Evolutionary conservation across 1,140 invertebrate species (phyloP).

Genomic region (Drosophila micromelanica): DNA sequence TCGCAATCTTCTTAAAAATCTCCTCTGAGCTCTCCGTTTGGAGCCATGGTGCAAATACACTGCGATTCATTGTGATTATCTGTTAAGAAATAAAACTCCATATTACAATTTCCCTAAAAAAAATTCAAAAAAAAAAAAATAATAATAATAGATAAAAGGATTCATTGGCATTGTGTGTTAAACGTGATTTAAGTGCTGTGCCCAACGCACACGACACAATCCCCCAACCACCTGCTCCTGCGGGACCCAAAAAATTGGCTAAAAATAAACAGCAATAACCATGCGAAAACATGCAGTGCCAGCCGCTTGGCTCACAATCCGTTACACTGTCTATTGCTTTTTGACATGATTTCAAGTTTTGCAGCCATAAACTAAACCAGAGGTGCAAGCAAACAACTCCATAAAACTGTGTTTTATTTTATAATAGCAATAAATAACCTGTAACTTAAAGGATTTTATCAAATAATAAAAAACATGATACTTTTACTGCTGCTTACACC

Average conservation of each 20-base stretch:
- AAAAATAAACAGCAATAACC: constrained; percentile 43
- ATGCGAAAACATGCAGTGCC: constrained; percentile 44
- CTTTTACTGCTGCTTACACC: not conserved
- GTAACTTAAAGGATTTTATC: not conserved
- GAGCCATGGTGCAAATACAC: constrained; percentile 35
- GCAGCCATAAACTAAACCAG: constrained; percentile 9
- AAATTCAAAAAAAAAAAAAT: not conserved
- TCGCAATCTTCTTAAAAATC: constrained; percentile 34
- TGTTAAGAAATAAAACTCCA: constrained; percentile 34
- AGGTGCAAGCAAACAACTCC: not conserved
- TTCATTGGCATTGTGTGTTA: constrained; percentile 29
- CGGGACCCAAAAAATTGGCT: constrained; percentile 20
- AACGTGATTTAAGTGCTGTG: constrained; percentile 35
- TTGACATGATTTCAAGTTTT: constrained; percentile 45
- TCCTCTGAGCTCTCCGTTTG: constrained; percentile 23
- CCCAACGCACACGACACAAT: constrained; percentile 34
- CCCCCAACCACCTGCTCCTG: not conserved
- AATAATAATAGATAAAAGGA: constrained; percentile 16
- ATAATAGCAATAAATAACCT: not conserved
- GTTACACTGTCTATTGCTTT: constrained; percentile 31
- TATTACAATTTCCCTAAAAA: not conserved
- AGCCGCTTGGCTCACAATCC: constrained; percentile 38
- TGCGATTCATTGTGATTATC: constrained; percentile 70
- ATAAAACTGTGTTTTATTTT: constrained; percentile 4
- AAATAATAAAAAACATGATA: not conserved